Base-by-base conservation (phyloP, 2,113 vertebrate genomes). In the Trichechus manatus region DNA sequence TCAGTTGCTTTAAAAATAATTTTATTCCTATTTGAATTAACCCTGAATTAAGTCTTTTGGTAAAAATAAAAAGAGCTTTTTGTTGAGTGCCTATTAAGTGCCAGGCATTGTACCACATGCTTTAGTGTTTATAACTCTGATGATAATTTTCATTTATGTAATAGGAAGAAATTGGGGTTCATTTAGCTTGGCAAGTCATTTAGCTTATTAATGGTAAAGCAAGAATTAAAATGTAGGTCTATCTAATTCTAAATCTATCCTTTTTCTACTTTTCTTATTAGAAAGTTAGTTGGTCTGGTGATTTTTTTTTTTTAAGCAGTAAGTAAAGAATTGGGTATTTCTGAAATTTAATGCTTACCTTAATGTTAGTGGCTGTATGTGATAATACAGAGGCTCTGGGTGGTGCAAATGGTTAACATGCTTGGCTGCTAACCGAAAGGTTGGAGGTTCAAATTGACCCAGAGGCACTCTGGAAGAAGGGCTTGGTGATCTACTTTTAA, bases 241-340 rank as follows among this genome's bases (percentile, higher is more conserved):
- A 88, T 79, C 19, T 44, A 50, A 63, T 74, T 89, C 42, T 88
- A 66, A 96, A 39, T 25, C 13, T 89, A 0, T 74, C 36, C 31
- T 47, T 92, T 93, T 93, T 88, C n/a, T 93, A 23, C 6, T 84
- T 90, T n/a, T 31, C 31, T 95, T 95, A 25, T 81, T 96, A 81
- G 79, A 80, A 90, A 92, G 17, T 59, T 66, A 89, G 15, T 89
- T 92, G 81, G 66, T 4, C 47, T 83, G 61, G 14, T 66, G 91
- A 14, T 36, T 94, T 94, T 96, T 89, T 87, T 59, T 27, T 95
- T 91, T 87, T 50, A 79, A 89, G 80, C 25, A 91, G 14, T 79
- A 90, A 89, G 23, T 87, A 64, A 89, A 94, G 33, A 91, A 74
- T 44, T 90, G 9, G 7, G 0, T 85, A 27, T 82, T 96, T 95